These are phyloP conservation scores for Drosophila kurseongensis DNA, from an alignment of 1,140 invertebrate species.

Conservation along the genomic window DNA sequence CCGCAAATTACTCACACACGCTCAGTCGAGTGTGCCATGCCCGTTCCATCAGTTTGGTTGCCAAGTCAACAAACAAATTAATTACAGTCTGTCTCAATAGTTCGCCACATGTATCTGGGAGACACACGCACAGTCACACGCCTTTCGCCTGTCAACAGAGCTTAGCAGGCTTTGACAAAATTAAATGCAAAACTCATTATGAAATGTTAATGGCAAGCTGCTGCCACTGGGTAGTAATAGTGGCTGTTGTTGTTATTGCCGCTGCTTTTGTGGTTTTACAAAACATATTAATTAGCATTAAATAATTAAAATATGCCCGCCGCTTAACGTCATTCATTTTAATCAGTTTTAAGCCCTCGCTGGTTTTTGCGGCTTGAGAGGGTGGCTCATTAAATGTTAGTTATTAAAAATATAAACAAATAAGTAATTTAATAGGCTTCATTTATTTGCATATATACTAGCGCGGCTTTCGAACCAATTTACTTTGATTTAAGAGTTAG, in stretches of 20 bases:
- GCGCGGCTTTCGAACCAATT: constrained; percentile 6
- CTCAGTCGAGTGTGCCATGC: background rate
- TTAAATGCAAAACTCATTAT: constrained; percentile 83
- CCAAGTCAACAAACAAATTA: constrained; percentile 83
- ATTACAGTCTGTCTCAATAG: constrained; percentile 80
- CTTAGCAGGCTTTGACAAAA: constrained; percentile 70
- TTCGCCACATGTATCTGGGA: constrained; percentile 70
- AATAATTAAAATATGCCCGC: constrained; percentile 81
- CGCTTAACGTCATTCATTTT: constrained; percentile 82
- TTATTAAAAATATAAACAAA: constrained; percentile 60
- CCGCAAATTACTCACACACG: constrained; percentile 42
- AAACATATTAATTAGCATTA: constrained; percentile 84
- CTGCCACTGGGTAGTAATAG: constrained; percentile 32
- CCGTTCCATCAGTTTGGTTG: constrained; percentile 43
- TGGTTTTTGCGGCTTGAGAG: constrained; percentile 54
- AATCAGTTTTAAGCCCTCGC: constrained; percentile 79
- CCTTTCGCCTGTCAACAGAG: constrained; percentile 73
- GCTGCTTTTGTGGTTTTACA: constrained; percentile 72
- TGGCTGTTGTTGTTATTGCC: constrained; percentile 15
- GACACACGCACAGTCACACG: constrained; percentile 51
- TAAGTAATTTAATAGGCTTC: constrained; percentile 23
- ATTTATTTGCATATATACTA: constrained; percentile 12
- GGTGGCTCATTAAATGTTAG: constrained; percentile 63
- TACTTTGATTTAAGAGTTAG: constrained; percentile 32
- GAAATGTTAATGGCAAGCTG: constrained; percentile 74